Evolutionary conservation across 2,797 vertebrate species (phyloP), one percentile per base, ranked within the genome.

Genomic region (Sciaenops ocellatus): DNA sequence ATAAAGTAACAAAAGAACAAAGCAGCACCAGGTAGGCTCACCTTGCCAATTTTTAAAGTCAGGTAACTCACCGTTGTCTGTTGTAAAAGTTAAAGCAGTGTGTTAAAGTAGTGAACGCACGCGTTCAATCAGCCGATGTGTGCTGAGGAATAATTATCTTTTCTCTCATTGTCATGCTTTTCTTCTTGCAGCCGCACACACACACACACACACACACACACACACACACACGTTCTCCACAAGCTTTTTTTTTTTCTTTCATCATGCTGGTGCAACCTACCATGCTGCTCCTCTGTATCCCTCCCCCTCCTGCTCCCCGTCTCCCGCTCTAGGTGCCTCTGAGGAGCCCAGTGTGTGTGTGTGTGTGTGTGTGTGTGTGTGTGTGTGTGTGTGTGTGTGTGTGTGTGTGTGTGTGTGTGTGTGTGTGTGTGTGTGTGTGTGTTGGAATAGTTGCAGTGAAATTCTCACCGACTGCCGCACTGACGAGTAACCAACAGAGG

Each of bases 221-320:
- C 30, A 30, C 30, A 30, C 30, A 34, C 34, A 34, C 34, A 34
- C 34, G 44, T 63, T 71, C 54, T 68, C 30, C 48, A 68, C 30
- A 48, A 46, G 38, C 59, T 0, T 47, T 63, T 87, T 60, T 18
- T 55, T 44, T 18, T 50, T 28, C 84, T 85, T 60, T 84, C 56
- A 79, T 80, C 8, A 22, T 87, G 85, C 46, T n/a, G n/a, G 63
- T 90, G 87, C 93, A 93, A 92, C 92, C 92, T 91, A 93, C 76
- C 92, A 80, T 93, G 91, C 89, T 93, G n/a, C 76, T 76, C 75
- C 78, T 65, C 79, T 26, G n/a, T 42, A 18, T 18, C 50, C 65
- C 66, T 46, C 74, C 70, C 41, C 73, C 79, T 85, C 76, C 68
- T 67, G 67, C 77, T 82, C 79, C 68, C 69, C 54, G 46, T 50